Evolutionary conservation across 2,113 vertebrate genomes (phyloP), one percentile per base, ranked within the genome.

Genomic region (Typhlomys cinereus): DNA sequence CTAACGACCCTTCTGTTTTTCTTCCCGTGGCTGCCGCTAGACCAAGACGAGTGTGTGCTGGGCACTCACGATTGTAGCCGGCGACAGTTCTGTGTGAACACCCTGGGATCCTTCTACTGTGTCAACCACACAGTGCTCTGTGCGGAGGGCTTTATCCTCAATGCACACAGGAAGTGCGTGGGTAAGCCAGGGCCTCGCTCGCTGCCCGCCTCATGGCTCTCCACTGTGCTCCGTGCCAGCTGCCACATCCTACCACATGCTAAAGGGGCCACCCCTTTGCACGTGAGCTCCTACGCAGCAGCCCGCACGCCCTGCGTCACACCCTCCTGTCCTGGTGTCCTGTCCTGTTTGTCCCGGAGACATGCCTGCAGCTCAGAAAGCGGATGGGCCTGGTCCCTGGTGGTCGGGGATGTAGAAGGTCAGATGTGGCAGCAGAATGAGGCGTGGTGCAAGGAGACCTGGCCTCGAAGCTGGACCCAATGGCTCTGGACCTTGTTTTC

Each of bases 41-140:
- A 98, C 95, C 96, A 90, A 95, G 97, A 98, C 94, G 98, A 98
- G 97, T 98, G 98, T 94, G 93, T 97, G 76, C n/a, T 97, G 96
- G 98, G 98, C 76, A 75, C 97, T 97, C 97, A 96, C 17, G n/a
- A 94, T 96, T 98, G 98, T 97, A 97, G 96, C 97, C 97, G 96
- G 92, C 93, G 94, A 82, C 96, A 98, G 23, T 97, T 98, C 4
- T 98, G 98, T 98, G 97, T 96, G 97, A 98, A 98, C 97, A 97
- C 97, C 20, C 70, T 97, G 98, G 98, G 98, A 98, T 98, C 98
- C 92, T 98, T 98, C 98, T 96, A 94, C 96, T 98, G 97, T 98
- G 97, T 97, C 97, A 98, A 61, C 97, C 97, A 96, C 96, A 98
- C 97, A 95, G 96, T 97, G 97, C 95, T 97, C 83, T 98, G 97